These are phyloP conservation scores for Cheilosia scutellata DNA, from an alignment of 2,888 invertebrate species.

Conservation along the genomic window DNA sequence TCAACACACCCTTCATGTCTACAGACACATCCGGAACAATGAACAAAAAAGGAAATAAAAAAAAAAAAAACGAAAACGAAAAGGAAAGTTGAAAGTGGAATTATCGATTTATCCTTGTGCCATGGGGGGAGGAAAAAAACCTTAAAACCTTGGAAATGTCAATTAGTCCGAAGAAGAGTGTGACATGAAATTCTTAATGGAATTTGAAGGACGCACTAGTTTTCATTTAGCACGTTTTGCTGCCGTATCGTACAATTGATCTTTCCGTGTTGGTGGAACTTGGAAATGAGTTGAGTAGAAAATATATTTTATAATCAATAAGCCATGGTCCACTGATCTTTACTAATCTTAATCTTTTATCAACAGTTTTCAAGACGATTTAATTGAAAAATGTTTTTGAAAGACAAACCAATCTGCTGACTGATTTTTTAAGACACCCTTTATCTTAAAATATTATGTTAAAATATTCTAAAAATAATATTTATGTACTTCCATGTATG, in stretches of 20 bases:
- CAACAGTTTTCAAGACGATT: too few relatives aligned
- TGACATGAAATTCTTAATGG: conserved; percentile 46
- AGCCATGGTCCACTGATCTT: too few relatives aligned
- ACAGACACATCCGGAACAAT: conserved; percentile 50
- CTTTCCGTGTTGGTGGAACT: conserved; percentile 26
- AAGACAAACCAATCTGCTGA: too few relatives aligned
- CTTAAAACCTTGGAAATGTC: conserved; percentile 66
- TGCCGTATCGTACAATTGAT: conserved; percentile 37
- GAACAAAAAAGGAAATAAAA: conserved; percentile 10
- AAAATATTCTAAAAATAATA: too few relatives aligned
- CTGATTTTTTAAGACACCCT: too few relatives aligned
- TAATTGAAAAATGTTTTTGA: too few relatives aligned
- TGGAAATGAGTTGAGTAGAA: conserved; percentile 13
- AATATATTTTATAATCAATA: background rate
- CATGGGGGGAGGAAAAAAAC: background rate
- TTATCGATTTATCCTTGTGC: conserved; percentile 68
- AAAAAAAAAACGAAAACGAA: conserved; percentile 33
- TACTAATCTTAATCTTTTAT: too few relatives aligned
- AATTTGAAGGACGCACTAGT: conserved; percentile 59
- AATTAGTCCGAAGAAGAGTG: conserved; percentile 42
- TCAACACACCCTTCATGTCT: conserved; percentile 23
- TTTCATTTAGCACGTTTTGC: conserved; percentile 38
- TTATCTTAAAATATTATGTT: too few relatives aligned
- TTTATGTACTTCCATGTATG: too few relatives aligned
- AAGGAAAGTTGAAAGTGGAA: conserved; percentile 66